Base-by-base conservation (phyloP, 2,797 vertebrate species). In the Enteromius trimaculatus region DNA sequence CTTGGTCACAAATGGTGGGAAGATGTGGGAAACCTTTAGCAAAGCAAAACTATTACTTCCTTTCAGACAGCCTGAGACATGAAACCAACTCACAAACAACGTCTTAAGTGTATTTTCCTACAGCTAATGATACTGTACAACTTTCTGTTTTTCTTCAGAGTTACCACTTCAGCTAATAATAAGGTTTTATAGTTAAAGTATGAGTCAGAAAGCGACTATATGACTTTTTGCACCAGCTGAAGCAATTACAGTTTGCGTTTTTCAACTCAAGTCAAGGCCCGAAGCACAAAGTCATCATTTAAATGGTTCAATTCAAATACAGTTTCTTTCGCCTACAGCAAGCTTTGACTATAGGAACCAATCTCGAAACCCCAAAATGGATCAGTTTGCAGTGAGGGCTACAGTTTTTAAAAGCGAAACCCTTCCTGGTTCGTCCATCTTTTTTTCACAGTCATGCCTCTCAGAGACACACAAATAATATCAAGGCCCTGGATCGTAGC, bases 401-500 rank as follows among this genome's bases (percentile, higher is more conserved):
- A 65, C n/a, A 71, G 76, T 65, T 72, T 72, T 75, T 29, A 51
- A 80, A 51, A 76, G 53, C 58, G 34, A 53, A 37, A 37, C 37
- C 68, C 31, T 29, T 53, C 13, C 23, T n/a, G 34, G 6, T 70
- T 29, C 21, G 17, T 82, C 60, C 21, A 58, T 74, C 19, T 64
- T 64, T 62, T 19, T 74, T 58, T 58, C 53, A 80, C 62, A 77
- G 14, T 80, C 75, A n/a, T 72, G 31, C 74, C 47, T 51, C 58
- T 84, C 53, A 49, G 49, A 77, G 66, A 81, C 77, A 71, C 60
- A 69, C 51, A 82, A 82, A 80, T 85, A 80, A 81, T 85, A 88
- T 85, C 78, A 86, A 76, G 58, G 34, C 68, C 65, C 64, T 39
- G 53, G 80, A 87, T 86, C 34, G 65, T 64, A 77, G 82, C 79